A percentile compares a stretch with the other conserved stretches of the same genome.
Conservation (phyloP, 2,113 vertebrate genomes). For the Symphodus melops region DNA sequence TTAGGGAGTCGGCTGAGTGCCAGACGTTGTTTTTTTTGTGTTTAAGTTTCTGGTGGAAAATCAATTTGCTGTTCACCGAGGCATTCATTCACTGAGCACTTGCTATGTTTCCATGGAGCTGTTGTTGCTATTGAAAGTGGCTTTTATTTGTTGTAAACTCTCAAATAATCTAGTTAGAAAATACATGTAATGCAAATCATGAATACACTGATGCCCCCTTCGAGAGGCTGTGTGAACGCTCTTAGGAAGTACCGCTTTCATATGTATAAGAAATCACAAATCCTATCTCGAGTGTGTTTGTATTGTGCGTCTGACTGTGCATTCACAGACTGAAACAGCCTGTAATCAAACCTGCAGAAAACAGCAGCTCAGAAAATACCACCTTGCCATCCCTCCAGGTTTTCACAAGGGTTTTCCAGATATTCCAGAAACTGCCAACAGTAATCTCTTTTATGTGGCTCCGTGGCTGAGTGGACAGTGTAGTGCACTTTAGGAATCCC, state of each 20-base stretch:
- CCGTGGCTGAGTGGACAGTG: conserved; percentile 42
- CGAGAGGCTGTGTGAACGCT: conserved; percentile 7
- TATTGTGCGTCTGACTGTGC: neutral
- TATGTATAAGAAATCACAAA: conserved; percentile 1
- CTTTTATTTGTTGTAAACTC: conserved; percentile 38
- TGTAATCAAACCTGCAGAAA: conserved; percentile 34
- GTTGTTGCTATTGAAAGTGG: conserved; percentile 18
- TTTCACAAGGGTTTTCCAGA: neutral
- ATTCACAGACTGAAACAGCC: neutral
- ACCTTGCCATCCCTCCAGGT: neutral
- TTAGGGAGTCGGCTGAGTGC: conserved; percentile 38
- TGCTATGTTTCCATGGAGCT: conserved; percentile 26
- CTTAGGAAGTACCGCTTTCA: neutral
- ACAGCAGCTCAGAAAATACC: conserved; percentile 15
- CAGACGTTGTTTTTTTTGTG: conserved; percentile 14
- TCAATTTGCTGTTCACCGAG: conserved; percentile 37
- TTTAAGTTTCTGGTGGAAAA: conserved; percentile 52
- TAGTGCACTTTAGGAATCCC: conserved; percentile 53
- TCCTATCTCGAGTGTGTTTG: conserved; percentile 16
- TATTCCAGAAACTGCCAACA: conserved; percentile 26
- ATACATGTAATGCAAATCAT: conserved; percentile 17
- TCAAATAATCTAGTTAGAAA: conserved; percentile 31
- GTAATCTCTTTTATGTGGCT: conserved; percentile 23
- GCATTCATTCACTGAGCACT: conserved; percentile 19
- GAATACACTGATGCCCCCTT: conserved; percentile 19